phyloP scores from a whole-genome alignment of 53 echinoderm and acorn worm genomes.

The Astropecten irregularis region DNA sequence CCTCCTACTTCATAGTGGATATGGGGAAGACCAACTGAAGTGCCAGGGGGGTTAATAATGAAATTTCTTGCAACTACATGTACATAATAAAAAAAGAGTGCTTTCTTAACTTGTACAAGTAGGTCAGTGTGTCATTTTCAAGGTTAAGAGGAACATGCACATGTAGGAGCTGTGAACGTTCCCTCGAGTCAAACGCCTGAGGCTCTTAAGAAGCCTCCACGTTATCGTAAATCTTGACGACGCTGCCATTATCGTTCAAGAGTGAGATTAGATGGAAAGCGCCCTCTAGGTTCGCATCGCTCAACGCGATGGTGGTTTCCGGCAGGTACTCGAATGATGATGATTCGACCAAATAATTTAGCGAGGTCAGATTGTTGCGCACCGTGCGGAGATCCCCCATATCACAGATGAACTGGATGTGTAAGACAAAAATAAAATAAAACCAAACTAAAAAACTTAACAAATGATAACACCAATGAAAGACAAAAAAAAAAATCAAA shows the following conservation, averaged over 20 bases:
- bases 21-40: too few species aligned
- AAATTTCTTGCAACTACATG: too few species aligned
- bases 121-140: too few species aligned
- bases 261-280: slow-evolving; percentile 58
- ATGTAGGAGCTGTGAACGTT: too few species aligned
- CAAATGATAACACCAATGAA: neutral
- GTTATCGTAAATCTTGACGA: slow-evolving; percentile 74
- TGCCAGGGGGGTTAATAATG: too few species aligned
- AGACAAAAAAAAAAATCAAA: neutral
- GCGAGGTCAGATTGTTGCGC: slow-evolving; percentile 55
- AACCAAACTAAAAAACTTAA: neutral
- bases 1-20: too few species aligned
- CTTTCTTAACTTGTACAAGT: too few species aligned
- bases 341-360: slow-evolving; percentile 43
- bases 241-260: slow-evolving; percentile 66
- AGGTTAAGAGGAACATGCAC: too few species aligned
- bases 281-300: slow-evolving; percentile 51
- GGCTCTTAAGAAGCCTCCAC: slow-evolving; percentile 42
- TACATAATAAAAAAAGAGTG: too few species aligned
- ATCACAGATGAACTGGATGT: slow-evolving; percentile 79
- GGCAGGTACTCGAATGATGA: slow-evolving; percentile 66
- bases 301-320: slow-evolving; percentile 55
- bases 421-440: slow-evolving; percentile 2
- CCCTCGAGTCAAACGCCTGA: too few species aligned
- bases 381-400: slow-evolving; percentile 69